Conservation (phyloP, 2,113 vertebrate species). For the Dasyprocta punctata region DNA sequence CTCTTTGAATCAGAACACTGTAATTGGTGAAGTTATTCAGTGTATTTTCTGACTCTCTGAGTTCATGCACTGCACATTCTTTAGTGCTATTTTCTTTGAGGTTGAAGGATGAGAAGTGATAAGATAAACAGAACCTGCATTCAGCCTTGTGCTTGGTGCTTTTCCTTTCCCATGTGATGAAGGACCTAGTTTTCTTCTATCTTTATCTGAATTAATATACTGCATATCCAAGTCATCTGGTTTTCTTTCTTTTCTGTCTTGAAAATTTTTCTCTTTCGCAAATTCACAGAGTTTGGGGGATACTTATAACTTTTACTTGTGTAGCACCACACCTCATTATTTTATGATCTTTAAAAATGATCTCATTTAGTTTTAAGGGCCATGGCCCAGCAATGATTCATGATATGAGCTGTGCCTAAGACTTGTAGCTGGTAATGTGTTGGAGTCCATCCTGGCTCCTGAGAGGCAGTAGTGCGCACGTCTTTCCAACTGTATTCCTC, state of each 20-base stretch:
- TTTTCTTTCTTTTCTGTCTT: not conserved
- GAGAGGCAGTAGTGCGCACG: not conserved
- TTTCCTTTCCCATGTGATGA: not conserved
- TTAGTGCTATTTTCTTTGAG: not conserved
- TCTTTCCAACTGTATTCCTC: not conserved
- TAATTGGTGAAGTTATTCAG: not conserved
- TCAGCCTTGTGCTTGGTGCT: not conserved
- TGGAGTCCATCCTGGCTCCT: not conserved
- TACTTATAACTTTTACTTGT: constrained; percentile 8
- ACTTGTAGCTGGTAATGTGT: not conserved
- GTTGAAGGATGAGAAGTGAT: not conserved
- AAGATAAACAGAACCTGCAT: not conserved
- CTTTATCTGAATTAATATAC: constrained; percentile 21
- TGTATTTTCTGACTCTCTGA: not conserved
- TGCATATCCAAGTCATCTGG: not conserved
- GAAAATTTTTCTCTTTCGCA: not conserved
- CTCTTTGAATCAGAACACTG: not conserved
- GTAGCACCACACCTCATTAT: not conserved
- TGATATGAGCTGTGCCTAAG: not conserved
- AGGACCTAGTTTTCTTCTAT: not conserved
- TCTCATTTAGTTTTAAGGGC: not conserved
- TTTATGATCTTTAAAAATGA: constrained; percentile 21
- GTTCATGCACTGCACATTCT: not conserved
- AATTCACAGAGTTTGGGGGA: not conserved
- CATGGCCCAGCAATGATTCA: not conserved